phyloP scores from a whole-genome alignment of 2,888 invertebrate species.

The Apantesis nais region DNA sequence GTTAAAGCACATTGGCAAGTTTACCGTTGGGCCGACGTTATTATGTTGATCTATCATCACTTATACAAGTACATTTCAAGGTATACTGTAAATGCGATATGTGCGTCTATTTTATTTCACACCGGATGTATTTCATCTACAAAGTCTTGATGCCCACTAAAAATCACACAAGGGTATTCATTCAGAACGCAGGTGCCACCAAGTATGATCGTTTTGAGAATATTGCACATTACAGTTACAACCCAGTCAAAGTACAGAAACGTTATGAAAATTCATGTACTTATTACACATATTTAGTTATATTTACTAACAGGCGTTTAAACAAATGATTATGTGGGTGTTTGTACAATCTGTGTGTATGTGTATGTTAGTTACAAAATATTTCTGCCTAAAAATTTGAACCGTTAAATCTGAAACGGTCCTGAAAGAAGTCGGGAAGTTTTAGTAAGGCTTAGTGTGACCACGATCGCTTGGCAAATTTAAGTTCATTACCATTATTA shows the following conservation, averaged over 20 bases:
- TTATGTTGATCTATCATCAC: background rate
- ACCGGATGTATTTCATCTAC: background rate
- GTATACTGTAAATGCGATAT: background rate
- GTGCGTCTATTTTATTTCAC: background rate
- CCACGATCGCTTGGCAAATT: too few relatives aligned
- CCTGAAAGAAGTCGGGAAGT: too few relatives aligned
- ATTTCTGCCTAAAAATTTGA: background rate
- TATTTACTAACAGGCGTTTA: background rate
- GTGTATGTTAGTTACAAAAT: background rate
- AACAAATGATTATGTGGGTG: background rate
- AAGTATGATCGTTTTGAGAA: slow-evolving; percentile 17
- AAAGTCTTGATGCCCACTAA: background rate
- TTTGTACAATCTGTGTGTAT: background rate
- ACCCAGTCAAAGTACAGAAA: slow-evolving; percentile 6
- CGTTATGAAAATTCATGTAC: slow-evolving; percentile 34
- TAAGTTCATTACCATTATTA: too few relatives aligned
- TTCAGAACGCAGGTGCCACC: slow-evolving; percentile 26
- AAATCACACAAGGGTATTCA: background rate
- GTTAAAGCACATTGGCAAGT: too few relatives aligned
- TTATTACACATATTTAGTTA: background rate
- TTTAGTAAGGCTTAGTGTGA: too few relatives aligned
- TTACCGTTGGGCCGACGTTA: too few relatives aligned
- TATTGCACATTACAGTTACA: slow-evolving; percentile 19
- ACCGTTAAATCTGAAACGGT: too few relatives aligned
- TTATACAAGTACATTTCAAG: background rate